Conservation (phyloP, 2,888 invertebrate species). For the Agrilus mali region DNA sequence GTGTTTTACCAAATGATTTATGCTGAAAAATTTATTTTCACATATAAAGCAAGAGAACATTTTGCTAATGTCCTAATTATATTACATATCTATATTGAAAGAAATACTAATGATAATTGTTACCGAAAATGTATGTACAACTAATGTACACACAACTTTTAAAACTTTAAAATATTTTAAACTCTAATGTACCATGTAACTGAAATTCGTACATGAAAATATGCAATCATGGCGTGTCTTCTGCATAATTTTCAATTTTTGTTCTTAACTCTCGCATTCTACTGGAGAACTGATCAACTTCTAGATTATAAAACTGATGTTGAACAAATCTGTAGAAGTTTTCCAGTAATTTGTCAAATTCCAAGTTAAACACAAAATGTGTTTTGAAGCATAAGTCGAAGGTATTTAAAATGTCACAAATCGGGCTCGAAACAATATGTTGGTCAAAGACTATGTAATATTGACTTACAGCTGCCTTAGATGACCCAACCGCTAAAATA, state of each 20-base stretch:
- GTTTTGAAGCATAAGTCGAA: slow-evolving; percentile 3
- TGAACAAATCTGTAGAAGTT: slow-evolving; percentile 3
- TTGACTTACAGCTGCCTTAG: background rate
- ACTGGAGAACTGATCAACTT: background rate
- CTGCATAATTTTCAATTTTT: slow-evolving; percentile 1
- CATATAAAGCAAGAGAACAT: background rate
- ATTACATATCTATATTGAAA: background rate
- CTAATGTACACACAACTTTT: no score
- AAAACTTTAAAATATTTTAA: background rate
- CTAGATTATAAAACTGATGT: slow-evolving; percentile 1
- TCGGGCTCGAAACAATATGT: background rate
- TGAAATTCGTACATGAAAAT: background rate
- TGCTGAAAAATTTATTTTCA: background rate
- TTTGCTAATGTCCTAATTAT: background rate
- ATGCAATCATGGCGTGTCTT: background rate
- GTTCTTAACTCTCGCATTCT: slow-evolving; percentile 2
- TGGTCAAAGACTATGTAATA: slow-evolving; percentile 1
- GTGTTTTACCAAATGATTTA: no score
- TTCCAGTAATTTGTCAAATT: slow-evolving; percentile 1
- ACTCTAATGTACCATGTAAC: background rate
- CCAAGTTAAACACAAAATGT: slow-evolving; percentile 3
- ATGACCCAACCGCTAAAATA: background rate
- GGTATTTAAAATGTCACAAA: background rate
- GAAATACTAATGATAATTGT: no score
- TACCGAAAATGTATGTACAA: no score